These are phyloP conservation scores for Meteorus sp. DNA, from an alignment of 1,140 invertebrate genomes.

Conservation along the genomic window DNA sequence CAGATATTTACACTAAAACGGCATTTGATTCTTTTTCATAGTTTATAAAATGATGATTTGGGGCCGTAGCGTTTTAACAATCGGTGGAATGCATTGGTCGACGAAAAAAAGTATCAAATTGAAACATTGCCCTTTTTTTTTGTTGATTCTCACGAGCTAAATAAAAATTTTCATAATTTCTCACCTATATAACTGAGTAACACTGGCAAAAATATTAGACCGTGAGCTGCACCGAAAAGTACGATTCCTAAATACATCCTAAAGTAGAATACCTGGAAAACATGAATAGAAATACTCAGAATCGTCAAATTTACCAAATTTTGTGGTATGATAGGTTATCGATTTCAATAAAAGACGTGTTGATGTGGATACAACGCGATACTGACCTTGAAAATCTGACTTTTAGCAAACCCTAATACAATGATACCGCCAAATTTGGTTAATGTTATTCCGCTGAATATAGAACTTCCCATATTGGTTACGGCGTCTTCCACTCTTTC, in stretches of 20 bases:
- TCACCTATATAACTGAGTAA: slow-evolving; percentile 95
- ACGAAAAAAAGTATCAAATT: slow-evolving; percentile 3
- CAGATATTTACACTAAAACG: neutral
- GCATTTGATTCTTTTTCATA: neutral
- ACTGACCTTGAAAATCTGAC: slow-evolving; percentile 86
- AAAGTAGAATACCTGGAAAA: slow-evolving; percentile 89
- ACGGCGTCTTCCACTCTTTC: slow-evolving; percentile 82
- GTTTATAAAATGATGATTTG: neutral
- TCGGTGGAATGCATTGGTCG: slow-evolving; percentile 26
- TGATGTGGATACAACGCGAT: slow-evolving; percentile 1
- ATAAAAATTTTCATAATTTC: slow-evolving; percentile 41
- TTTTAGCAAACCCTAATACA: slow-evolving; percentile 93
- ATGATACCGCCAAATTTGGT: slow-evolving; percentile 97
- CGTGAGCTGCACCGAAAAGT: slow-evolving; percentile 93
- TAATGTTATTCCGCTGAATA: slow-evolving; percentile 95
- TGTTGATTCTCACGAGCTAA: neutral
- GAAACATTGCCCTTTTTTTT: neutral
- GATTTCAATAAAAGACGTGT: slow-evolving; percentile 1
- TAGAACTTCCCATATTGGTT: slow-evolving; percentile 91
- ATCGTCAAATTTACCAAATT: no score
- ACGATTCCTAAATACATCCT: slow-evolving; percentile 98
- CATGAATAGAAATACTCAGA: slow-evolving; percentile 11
- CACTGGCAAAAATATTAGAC: slow-evolving; percentile 94
- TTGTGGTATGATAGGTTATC: neutral
- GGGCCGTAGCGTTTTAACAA: slow-evolving; percentile 29